These are phyloP conservation scores for Pedetes capensis DNA, from an alignment of 2,113 vertebrate genomes.

Conservation along the genomic window DNA sequence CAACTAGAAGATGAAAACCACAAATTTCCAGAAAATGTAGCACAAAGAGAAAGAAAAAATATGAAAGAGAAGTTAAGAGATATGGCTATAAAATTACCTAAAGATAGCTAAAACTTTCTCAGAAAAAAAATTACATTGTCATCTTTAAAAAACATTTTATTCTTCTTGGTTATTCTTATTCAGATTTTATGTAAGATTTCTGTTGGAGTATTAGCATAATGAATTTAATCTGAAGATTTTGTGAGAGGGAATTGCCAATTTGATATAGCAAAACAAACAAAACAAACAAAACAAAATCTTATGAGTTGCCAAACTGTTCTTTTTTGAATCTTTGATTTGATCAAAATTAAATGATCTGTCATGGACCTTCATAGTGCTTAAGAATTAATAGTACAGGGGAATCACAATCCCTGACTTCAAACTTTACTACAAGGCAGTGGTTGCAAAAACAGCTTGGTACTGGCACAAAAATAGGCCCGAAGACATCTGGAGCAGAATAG, in stretches of 20 bases:
- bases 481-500: too few relatives aligned
- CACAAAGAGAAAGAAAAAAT: not conserved
- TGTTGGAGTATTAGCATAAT: not conserved
- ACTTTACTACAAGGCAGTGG: too few relatives aligned
- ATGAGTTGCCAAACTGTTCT: not conserved
- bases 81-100: not conserved
- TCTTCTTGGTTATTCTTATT: not conserved
- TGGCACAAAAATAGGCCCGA: too few relatives aligned
- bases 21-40: not conserved
- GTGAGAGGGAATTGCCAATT: not conserved
- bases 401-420: too few relatives aligned
- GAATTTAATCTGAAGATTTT: not conserved
- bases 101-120: not conserved
- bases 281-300: not conserved
- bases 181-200: not conserved
- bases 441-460: too few relatives aligned
- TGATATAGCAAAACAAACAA: not conserved
- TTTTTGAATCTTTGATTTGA: not conserved
- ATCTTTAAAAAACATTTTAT: not conserved
- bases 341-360: not conserved
- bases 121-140: not conserved
- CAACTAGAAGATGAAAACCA: not conserved
- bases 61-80: too few relatives aligned
- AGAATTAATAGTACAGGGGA: too few relatives aligned
- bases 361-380: not conserved